Conservation (phyloP, 2,797 vertebrate genomes). For the Gallinago solitaria region DNA sequence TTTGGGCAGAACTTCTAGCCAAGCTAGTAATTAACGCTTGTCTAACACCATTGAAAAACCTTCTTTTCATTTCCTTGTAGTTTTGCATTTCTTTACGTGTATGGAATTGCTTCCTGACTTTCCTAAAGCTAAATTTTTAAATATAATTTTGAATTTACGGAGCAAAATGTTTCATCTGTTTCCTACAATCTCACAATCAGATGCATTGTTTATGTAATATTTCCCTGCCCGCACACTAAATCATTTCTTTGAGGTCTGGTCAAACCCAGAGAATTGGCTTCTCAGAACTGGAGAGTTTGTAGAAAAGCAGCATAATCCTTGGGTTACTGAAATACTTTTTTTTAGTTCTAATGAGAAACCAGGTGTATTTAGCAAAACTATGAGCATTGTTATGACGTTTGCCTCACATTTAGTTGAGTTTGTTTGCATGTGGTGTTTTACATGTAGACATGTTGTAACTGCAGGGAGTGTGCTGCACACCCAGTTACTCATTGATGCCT, state of each 20-base stretch:
- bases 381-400: neutral
- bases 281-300: neutral
- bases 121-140: neutral
- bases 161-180: neutral
- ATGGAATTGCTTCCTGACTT: neutral
- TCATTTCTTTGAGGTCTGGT: neutral
- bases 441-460: neutral
- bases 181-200: neutral
- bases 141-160: neutral
- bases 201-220: neutral
- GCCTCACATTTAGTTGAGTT: neutral
- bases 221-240: neutral
- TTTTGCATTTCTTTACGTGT: neutral
- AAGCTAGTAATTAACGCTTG: neutral
- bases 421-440: neutral
- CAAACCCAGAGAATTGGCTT: neutral
- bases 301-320: neutral
- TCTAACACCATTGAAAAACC: neutral
- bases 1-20: neutral
- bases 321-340: neutral
- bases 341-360: neutral
- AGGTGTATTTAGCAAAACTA: neutral
- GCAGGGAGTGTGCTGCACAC: rapidly evolving
- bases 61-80: neutral
- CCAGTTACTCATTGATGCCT: neutral